These are phyloP conservation scores for Notospermus geniculatus DNA, from an alignment of 1,140 invertebrate genomes.

Conservation along the genomic window DNA sequence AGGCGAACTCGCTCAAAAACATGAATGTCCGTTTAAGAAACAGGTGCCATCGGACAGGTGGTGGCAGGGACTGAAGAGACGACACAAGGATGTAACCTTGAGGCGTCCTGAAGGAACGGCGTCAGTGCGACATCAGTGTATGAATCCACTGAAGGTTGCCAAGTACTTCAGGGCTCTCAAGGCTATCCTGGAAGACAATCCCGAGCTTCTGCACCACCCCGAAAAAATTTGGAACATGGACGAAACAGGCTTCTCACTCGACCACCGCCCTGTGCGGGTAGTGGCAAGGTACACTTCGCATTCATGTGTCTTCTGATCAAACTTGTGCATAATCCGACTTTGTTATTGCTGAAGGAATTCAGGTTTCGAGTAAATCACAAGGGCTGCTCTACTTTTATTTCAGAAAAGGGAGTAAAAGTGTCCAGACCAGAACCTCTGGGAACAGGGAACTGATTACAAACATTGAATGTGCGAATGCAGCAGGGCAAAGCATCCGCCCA, in stretches of 20 bases:
- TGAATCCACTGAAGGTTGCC: not conserved
- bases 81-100: not conserved
- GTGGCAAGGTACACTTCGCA: constrained; percentile 7
- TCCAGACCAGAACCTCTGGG: not conserved
- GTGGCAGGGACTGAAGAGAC: not conserved
- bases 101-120: not conserved
- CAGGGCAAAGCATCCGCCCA: not conserved
- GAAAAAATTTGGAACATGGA: constrained; percentile 5
- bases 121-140: constrained; percentile 1
- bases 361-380: no score
- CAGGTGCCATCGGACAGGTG: not conserved
- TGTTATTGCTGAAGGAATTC: no score
- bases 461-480: constrained; percentile 9
- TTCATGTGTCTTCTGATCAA: no score
- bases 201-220: not conserved
- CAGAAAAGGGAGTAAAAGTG: constrained; percentile 7
- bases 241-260: not conserved
- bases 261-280: not conserved
- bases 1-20: not conserved
- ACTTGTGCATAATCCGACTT: no score
- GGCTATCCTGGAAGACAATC: not conserved
- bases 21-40: not conserved
- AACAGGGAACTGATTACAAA: constrained; percentile 5
- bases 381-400: not conserved
- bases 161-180: constrained; percentile 1